Percentiles rank a stretch among this genome's conserved stretches.
Evolutionary conservation across 1,140 invertebrate genomes (phyloP).

Genomic region (Thaumatotibia leucotreta): DNA sequence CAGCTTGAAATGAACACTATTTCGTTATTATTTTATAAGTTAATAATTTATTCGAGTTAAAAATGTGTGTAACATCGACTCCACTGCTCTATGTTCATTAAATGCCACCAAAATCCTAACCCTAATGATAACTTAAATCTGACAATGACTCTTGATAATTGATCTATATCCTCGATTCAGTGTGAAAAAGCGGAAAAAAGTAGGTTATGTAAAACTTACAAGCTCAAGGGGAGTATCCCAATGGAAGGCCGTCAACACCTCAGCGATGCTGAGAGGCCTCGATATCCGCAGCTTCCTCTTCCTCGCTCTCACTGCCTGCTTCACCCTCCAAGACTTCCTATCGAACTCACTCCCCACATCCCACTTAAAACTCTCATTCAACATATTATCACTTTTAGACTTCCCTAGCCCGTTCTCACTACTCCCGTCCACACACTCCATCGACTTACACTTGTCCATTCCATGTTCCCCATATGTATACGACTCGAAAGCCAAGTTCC

Average conservation of each 20-base stretch:
- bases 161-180: too few relatives aligned
- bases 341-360: background rate
- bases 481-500: conserved; percentile 16
- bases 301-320: conserved; percentile 27
- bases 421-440: conserved; percentile 25
- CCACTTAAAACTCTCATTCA: conserved; percentile 20
- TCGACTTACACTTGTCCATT: conserved; percentile 30
- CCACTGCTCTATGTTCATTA: too few relatives aligned
- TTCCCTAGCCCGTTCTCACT: conserved; percentile 15
- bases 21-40: too few relatives aligned
- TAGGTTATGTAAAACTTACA: conserved; percentile 22
- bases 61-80: too few relatives aligned
- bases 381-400: conserved; percentile 26
- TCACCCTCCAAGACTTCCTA: conserved; percentile 28
- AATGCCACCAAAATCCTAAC: too few relatives aligned
- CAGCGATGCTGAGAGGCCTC: conserved; percentile 19
- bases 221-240: conserved; percentile 37
- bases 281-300: conserved; percentile 38
- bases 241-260: conserved; percentile 32
- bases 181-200: too few relatives aligned
- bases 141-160: too few relatives aligned
- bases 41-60: too few relatives aligned
- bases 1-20: too few relatives aligned
- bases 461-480: conserved; percentile 15
- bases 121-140: too few relatives aligned